Evolutionary conservation across 2,797 vertebrate species (phyloP).

Genomic region (Xenopus petersii): DNA sequence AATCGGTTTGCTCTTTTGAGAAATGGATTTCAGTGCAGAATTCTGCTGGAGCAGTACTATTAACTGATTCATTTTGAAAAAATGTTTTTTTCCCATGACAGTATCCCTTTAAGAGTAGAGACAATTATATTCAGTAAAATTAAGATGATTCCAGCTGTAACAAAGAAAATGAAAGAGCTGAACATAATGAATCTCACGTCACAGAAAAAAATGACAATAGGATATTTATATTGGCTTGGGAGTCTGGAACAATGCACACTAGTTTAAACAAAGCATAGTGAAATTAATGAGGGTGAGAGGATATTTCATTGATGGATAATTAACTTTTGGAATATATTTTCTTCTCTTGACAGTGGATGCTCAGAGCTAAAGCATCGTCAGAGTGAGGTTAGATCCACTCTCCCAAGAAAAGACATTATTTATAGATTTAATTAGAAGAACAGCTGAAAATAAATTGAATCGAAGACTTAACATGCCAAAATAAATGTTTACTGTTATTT

Average conservation of each 20-base stretch:
- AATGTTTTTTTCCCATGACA: too few species aligned
- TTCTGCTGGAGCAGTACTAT: too few species aligned
- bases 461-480: constrained; percentile 22
- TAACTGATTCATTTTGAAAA: too few species aligned
- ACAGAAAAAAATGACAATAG: constrained; percentile 15
- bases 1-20: too few species aligned
- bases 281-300: constrained; percentile 46
- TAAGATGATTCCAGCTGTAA: constrained; percentile 26
- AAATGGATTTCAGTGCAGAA: too few species aligned
- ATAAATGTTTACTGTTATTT: constrained; percentile 16
- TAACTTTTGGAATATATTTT: constrained; percentile 42
- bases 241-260: constrained; percentile 39
- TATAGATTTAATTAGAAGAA: constrained; percentile 45
- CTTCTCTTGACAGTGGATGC: constrained; percentile 19
- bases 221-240: constrained; percentile 43
- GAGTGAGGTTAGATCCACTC: constrained; percentile 21
- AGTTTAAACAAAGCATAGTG: constrained; percentile 35
- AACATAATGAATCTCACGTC: constrained; percentile 39
- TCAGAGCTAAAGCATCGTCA: constrained; percentile 23
- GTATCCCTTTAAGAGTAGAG: too few species aligned
- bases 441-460: constrained; percentile 44
- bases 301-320: constrained; percentile 45
- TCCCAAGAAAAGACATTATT: constrained; percentile 41
- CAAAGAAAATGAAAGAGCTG: constrained; percentile 25
- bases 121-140: constrained; percentile 39